These are phyloP conservation scores for Phrynosoma platyrhinos DNA, from an alignment of 2,113 vertebrate species.

Conservation along the genomic window DNA sequence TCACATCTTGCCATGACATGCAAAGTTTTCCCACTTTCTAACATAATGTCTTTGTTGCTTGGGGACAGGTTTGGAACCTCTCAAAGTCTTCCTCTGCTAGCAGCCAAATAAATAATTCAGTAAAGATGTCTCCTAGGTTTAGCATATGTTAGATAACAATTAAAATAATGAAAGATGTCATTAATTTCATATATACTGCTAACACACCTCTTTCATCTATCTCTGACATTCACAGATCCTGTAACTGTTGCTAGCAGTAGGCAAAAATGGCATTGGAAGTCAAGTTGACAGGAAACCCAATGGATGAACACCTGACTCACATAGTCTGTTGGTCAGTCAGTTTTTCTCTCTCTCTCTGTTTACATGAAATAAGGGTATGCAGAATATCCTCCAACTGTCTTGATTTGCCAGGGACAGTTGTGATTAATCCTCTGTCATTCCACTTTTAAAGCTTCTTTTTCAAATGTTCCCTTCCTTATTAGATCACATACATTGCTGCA, in stretches of 20 bases:
- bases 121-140: neutral
- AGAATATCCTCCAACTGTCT: no score
- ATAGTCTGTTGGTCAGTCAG: no score
- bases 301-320: neutral
- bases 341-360: no score
- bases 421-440: no score
- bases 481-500: neutral
- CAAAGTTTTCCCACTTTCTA: neutral
- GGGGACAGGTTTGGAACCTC: neutral
- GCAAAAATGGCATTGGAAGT: neutral
- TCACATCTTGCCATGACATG: neutral
- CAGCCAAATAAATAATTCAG: neutral
- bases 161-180: neutral
- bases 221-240: neutral
- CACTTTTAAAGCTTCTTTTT: no score
- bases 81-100: neutral
- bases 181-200: neutral
- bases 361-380: no score
- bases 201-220: neutral
- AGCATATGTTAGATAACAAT: neutral
- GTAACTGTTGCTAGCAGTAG: neutral
- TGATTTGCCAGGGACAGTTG: no score
- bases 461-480: no score
- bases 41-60: neutral
- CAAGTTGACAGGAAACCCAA: neutral